Percentiles rank a stretch among this genome's conserved stretches.
Conservation (phyloP, 1,140 invertebrate genomes). For the Pseudomyrmex cubaensis region DNA sequence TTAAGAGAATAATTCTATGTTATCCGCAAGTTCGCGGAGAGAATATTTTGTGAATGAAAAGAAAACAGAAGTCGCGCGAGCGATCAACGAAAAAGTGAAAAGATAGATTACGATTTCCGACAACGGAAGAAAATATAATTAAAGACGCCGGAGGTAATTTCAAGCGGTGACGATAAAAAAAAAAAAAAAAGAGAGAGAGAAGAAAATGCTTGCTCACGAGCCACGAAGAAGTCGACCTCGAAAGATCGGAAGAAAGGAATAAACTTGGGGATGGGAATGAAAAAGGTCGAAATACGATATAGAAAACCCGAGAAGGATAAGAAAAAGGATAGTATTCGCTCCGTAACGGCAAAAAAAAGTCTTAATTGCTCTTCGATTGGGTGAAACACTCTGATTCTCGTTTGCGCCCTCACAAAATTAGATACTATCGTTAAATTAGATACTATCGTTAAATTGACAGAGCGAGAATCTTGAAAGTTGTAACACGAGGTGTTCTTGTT, state of each 20-base stretch:
- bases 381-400: constrained; percentile 47
- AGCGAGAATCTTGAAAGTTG: constrained; percentile 13
- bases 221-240: constrained; percentile 32
- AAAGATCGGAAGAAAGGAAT: constrained; percentile 37
- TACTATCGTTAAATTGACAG: constrained; percentile 26
- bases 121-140: constrained; percentile 60
- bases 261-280: not conserved
- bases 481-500: constrained; percentile 12
- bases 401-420: constrained; percentile 35
- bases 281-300: constrained; percentile 38
- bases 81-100: constrained; percentile 39
- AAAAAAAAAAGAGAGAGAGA: constrained; percentile 8
- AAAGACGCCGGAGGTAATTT: constrained; percentile 52
- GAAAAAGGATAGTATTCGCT: constrained; percentile 6
- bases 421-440: constrained; percentile 37
- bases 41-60: not conserved
- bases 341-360: constrained; percentile 36
- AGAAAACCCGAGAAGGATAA: constrained; percentile 14
- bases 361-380: constrained; percentile 55
- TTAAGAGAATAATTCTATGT: too few relatives aligned
- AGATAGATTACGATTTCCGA: constrained; percentile 49
- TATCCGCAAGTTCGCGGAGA: not conserved
- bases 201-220: constrained; percentile 32
- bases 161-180: constrained; percentile 31
- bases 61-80: not conserved